phyloP scores from a whole-genome alignment of 2,113 vertebrate genomes.

The Mus spicilegus region DNA sequence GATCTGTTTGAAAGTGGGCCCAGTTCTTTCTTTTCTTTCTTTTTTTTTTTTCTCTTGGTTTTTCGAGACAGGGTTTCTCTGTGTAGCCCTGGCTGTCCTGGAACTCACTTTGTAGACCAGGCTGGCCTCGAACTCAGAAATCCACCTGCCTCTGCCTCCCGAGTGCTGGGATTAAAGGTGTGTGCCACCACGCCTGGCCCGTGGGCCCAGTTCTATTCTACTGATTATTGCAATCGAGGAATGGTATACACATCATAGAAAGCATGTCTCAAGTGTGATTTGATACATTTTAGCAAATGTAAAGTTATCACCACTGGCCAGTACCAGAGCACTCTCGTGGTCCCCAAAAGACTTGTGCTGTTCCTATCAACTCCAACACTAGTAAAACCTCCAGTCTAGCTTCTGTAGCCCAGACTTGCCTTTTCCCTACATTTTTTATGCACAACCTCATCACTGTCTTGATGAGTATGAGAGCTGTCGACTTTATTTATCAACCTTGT shows the following conservation, averaged over 20 bases:
- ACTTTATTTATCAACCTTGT: not conserved
- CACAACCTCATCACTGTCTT: not conserved
- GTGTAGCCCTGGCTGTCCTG: too few relatives aligned
- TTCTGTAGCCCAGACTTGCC: not conserved
- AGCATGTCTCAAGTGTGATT: not conserved
- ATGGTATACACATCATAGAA: too few relatives aligned
- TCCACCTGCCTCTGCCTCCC: too few relatives aligned
- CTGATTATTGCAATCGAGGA: not conserved
- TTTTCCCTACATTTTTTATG: not conserved
- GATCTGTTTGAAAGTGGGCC: not conserved
- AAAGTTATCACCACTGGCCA: not conserved
- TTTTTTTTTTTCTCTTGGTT: too few relatives aligned
- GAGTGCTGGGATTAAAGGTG: too few relatives aligned
- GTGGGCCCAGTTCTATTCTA: too few relatives aligned
- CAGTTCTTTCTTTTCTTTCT: too few relatives aligned
- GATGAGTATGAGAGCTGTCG: not conserved
- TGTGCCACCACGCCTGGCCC: too few relatives aligned
- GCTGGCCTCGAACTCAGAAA: too few relatives aligned
- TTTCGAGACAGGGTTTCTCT: too few relatives aligned
- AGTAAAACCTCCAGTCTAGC: not conserved
- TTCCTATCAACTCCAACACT: not conserved
- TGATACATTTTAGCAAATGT: not conserved
- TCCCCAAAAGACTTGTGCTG: too few relatives aligned
- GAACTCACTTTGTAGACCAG: too few relatives aligned
- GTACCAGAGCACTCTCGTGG: not conserved